phyloP scores from a whole-genome alignment of 2,888 invertebrate species.

The Autographa gamma region DNA sequence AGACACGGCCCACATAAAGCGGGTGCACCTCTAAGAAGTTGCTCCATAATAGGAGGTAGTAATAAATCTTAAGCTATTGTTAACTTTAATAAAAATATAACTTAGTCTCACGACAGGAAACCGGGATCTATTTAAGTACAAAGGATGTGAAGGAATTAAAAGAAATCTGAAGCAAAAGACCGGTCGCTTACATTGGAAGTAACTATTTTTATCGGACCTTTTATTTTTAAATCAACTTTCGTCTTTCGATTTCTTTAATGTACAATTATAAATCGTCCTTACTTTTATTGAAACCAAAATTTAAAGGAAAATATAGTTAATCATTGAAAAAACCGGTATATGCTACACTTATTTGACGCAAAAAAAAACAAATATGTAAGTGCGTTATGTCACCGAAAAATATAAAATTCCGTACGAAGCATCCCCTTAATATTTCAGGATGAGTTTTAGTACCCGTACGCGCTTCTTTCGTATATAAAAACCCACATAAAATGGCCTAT shows the following conservation, averaged over 20 bases:
- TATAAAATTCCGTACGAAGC: constrained; percentile 43
- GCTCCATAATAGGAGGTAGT: background rate
- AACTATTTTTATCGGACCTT: no score
- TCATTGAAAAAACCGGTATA: no score
- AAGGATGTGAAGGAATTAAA: background rate
- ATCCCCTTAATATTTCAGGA: constrained; percentile 36
- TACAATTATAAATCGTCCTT: no score
- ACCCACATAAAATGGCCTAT: constrained; percentile 25
- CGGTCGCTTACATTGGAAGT: no score
- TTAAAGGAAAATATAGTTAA: no score
- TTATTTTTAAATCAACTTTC: no score
- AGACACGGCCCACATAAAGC: background rate
- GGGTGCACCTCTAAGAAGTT: background rate
- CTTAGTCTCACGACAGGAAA: background rate
- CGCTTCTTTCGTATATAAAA: constrained; percentile 33
- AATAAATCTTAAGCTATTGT: background rate
- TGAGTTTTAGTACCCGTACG: constrained; percentile 34
- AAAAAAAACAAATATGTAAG: constrained; percentile 4
- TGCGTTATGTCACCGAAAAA: constrained; percentile 18
- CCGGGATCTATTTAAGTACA: background rate
- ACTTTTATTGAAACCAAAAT: no score
- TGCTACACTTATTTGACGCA: constrained; percentile 7
- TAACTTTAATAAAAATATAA: background rate
- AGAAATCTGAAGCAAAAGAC: background rate
- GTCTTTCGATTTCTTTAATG: no score